phyloP scores from a whole-genome alignment of 2,797 vertebrate genomes.

The Sphaeramia orbicularis region DNA sequence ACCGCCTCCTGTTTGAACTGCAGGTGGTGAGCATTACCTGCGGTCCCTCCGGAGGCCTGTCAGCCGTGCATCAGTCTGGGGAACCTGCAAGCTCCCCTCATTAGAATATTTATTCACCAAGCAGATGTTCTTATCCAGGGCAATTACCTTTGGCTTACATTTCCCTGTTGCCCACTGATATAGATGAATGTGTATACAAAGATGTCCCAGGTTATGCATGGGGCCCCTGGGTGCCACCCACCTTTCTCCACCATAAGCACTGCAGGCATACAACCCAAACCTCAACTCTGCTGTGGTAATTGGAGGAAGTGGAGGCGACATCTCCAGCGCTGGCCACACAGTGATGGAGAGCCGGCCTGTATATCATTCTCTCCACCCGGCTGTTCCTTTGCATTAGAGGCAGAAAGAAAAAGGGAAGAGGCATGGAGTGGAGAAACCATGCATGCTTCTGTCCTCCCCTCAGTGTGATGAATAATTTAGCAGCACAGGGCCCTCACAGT shows the following conservation, averaged over 20 bases:
- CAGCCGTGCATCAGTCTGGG: constrained; percentile 75
- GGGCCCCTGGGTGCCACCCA: constrained; percentile 73
- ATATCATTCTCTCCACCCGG: constrained; percentile 73
- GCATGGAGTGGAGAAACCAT: constrained; percentile 68
- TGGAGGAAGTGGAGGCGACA: constrained; percentile 65
- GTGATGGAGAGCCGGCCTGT: constrained; percentile 66
- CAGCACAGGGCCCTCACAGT: constrained; percentile 77
- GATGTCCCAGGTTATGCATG: constrained; percentile 72
- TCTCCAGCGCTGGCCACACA: constrained; percentile 53
- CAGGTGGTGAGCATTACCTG: constrained; percentile 77
- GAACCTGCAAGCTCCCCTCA: constrained; percentile 77
- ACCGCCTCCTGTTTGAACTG: constrained; percentile 64
- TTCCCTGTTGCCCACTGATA: constrained; percentile 80
- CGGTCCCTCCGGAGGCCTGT: constrained; percentile 71
- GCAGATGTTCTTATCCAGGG: constrained; percentile 87
- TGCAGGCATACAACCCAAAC: constrained; percentile 21
- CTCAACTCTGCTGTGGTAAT: constrained; percentile 56
- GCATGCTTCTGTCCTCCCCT: constrained; percentile 76
- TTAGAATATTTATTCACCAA: constrained; percentile 87
- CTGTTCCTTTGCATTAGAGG: constrained; percentile 77
- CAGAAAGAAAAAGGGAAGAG: constrained; percentile 56
- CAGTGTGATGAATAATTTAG: constrained; percentile 83
- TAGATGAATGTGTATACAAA: constrained; percentile 79
- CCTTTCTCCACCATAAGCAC: constrained; percentile 32
- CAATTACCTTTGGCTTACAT: constrained; percentile 86